A percentile compares a stretch with the other conserved stretches of the same genome.
Conservation (phyloP, 1,140 invertebrate species). For the Pectinophora gossypiella region DNA sequence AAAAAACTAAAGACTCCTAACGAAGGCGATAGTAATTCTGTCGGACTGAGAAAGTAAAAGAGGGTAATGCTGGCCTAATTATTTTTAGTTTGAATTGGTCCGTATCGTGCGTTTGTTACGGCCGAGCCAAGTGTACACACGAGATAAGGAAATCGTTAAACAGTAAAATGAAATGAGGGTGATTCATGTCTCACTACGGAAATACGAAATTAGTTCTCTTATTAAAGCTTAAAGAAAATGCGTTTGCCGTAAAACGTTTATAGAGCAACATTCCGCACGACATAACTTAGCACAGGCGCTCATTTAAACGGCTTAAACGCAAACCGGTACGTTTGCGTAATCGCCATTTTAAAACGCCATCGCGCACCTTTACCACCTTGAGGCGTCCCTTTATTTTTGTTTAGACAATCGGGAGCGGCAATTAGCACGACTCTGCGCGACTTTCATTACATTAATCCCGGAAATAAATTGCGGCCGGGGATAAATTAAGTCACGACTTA, state of each 20-base stretch:
- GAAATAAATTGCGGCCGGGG: constrained; percentile 48
- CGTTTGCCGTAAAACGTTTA: too few species aligned
- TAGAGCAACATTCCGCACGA: neutral
- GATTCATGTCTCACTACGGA: too few species aligned
- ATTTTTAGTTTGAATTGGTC: neutral
- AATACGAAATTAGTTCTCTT: too few species aligned
- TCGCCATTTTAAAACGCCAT: neutral
- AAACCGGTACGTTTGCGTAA: constrained; percentile 5
- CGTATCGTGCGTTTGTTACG: neutral
- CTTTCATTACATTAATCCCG: constrained; percentile 53
- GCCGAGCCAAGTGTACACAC: neutral
- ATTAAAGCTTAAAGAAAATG: too few species aligned
- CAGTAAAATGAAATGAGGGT: too few species aligned
- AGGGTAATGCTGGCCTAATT: neutral
- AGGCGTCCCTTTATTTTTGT: constrained; percentile 34
- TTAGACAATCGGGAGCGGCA: constrained; percentile 50
- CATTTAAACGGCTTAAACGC: too few species aligned
- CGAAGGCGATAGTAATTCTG: too few species aligned
- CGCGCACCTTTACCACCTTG: constrained; percentile 8
- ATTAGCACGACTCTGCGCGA: constrained; percentile 39
- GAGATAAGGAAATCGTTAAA: neutral
- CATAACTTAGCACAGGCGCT: constrained; percentile 5
- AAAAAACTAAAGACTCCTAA: too few species aligned
- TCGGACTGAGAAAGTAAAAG: neutral
- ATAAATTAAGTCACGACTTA: constrained; percentile 59